Evolutionary conservation across 2,888 invertebrate species (phyloP), one percentile per base, ranked within the genome.

Genomic region (Campaea margaritaria): DNA sequence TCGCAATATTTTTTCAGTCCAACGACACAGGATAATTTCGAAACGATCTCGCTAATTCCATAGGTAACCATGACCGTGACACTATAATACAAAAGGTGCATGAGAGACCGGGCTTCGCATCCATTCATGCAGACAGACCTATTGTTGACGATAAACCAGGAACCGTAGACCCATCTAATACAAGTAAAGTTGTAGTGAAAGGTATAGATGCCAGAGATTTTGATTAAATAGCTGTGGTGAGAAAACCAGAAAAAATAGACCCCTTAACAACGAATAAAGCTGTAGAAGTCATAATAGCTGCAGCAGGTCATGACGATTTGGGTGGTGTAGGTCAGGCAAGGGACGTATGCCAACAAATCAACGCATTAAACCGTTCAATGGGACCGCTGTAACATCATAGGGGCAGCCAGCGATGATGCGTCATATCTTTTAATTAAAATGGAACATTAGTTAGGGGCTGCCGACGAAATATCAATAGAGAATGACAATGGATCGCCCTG

Each of bases 371-470:
- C 71, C 72, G 68, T 73, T 79, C 79, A 77, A 82, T 81, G 76
- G 76, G 73, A 69, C 62, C 63, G 75, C 78, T 82, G 76, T 73
- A 68, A 69, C 70, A 74, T 76, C 72, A 72, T 77, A 77, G 79
- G 81, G 83, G 85, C 82, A 74, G 79, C 67, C 82, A 74, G 79
- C 67, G 75, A 72, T 81, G 85, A 85, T 82, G 87, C 83, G 86
- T 91, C 90, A 91, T 89, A 89, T 86, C 78, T 91, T 91, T 91
- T 89, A 89, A 92, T 92, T 90, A 87, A 86, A 88, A 85, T 77
- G 81, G 85, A 79, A 80, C 86, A 83, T 86, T 88, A 82, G 81
- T 79, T 74, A 74, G 72, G 81, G 82, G 82, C 79, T 73, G 78
- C 74, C 78, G 78, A 80, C 77, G 75, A 80, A 81, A 60, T 42